Percentiles rank a stretch among this genome's conserved stretches.
phyloP scores from a whole-genome alignment of 2,113 vertebrate species.

The Ailuropoda melanoleuca region DNA sequence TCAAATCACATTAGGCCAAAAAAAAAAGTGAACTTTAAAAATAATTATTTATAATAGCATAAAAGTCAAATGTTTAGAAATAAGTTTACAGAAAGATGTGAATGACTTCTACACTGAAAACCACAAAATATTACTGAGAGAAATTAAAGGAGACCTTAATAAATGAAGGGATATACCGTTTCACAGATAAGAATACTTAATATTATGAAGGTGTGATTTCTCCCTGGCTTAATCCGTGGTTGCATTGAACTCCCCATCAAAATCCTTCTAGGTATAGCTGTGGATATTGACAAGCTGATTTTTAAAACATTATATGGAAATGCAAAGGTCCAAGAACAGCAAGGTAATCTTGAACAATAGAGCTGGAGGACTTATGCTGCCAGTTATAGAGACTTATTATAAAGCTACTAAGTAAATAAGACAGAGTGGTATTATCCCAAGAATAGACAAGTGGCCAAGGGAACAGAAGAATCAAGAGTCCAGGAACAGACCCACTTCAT shows the following conservation, averaged over 20 bases:
- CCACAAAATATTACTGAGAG: not conserved
- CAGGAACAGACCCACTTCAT: not conserved
- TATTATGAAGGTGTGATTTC: not conserved
- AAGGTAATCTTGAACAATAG: not conserved
- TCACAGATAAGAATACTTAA: not conserved
- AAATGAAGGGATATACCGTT: not conserved
- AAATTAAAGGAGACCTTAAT: not conserved
- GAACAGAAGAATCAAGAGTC: not conserved
- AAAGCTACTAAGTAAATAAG: conserved; percentile 13
- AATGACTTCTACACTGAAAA: not conserved
- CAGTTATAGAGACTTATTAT: not conserved
- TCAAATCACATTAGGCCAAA: not conserved
- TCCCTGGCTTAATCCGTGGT: not conserved
- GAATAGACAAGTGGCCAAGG: not conserved
- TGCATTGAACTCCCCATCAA: not conserved
- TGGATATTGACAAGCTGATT: not conserved
- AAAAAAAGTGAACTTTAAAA: not conserved
- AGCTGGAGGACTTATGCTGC: not conserved
- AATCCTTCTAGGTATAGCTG: not conserved
- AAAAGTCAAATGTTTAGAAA: not conserved
- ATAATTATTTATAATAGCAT: not conserved
- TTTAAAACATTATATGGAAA: not conserved
- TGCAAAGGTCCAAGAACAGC: not conserved
- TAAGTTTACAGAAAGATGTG: not conserved
- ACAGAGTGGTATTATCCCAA: not conserved